A percentile compares a stretch with the other conserved stretches of the same genome.
These are phyloP conservation scores for Tachina fera DNA, from an alignment of 2,888 invertebrate genomes.

Conservation along the genomic window DNA sequence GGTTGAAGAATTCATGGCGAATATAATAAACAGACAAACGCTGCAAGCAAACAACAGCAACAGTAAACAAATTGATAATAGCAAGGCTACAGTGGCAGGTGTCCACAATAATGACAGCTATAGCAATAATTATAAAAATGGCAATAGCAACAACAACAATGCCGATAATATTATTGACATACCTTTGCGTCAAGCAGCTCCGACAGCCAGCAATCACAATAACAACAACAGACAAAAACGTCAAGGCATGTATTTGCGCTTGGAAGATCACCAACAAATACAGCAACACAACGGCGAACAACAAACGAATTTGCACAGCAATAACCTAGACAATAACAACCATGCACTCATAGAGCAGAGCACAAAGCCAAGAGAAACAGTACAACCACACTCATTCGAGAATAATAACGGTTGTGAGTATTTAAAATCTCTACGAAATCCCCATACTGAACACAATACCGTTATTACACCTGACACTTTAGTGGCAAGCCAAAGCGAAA, in stretches of 20 bases:
- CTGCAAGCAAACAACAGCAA: constrained; percentile 58
- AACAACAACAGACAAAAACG: constrained; percentile 71
- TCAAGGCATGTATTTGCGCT: constrained; percentile 76
- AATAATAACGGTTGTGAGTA: constrained; percentile 36
- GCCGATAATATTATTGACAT: constrained; percentile 8
- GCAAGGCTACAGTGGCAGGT: constrained; percentile 55
- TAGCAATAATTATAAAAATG: constrained; percentile 24
- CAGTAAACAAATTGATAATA: constrained; percentile 29
- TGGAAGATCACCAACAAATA: constrained; percentile 69
- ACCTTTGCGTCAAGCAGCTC: constrained; percentile 48
- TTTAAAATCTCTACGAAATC: constrained; percentile 48
- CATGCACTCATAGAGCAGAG: constrained; percentile 42
- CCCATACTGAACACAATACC: constrained; percentile 56
- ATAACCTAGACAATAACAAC: constrained; percentile 21
- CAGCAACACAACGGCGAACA: constrained; percentile 33
- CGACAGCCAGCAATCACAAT: constrained; percentile 26
- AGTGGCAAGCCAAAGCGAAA: constrained; percentile 27
- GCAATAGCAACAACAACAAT: neutral
- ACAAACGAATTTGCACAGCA: constrained; percentile 45
- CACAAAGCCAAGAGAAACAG: constrained; percentile 26
- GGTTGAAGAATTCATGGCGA: constrained; percentile 80
- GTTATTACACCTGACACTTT: constrained; percentile 61
- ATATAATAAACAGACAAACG: constrained; percentile 77
- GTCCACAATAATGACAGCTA: constrained; percentile 49
- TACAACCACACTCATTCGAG: neutral